Evolutionary conservation across 2,113 vertebrate species (phyloP).

Genomic region (Mirza zaza): DNA sequence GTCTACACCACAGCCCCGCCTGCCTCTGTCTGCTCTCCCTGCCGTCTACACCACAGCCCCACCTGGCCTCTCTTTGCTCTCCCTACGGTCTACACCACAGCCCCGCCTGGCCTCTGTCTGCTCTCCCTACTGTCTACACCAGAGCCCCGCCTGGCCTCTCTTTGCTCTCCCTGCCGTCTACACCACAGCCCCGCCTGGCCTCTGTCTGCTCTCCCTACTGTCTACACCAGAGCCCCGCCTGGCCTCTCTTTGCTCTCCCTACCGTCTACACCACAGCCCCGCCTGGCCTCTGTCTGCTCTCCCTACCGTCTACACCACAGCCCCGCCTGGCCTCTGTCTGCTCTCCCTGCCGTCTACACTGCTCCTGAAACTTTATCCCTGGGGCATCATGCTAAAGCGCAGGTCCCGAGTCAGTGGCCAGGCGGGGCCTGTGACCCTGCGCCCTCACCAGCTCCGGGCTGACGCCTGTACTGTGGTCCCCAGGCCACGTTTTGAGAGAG

Average conservation of each 20-base stretch:
- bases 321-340: too few species aligned
- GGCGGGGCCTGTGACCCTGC: background rate
- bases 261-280: rapidly evolving
- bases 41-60: background rate
- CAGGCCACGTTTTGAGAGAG: background rate
- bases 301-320: rapidly evolving
- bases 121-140: background rate
- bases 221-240: rapidly evolving
- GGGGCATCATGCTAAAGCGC: background rate
- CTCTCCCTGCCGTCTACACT: background rate
- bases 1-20: rapidly evolving
- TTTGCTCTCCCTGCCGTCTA: background rate
- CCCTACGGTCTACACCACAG: rapidly evolving
- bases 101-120: too few species aligned
- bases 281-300: background rate
- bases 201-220: background rate
- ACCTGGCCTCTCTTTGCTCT: background rate
- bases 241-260: background rate
- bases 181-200: rapidly evolving
- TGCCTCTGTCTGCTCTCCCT: background rate
- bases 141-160: too few species aligned
- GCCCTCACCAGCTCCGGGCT: rapidly evolving
- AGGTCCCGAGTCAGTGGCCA: background rate
- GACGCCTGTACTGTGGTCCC: background rate
- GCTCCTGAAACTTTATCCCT: background rate